These are phyloP conservation scores for Autographa gamma DNA, from an alignment of 2,888 invertebrate genomes.

Conservation along the genomic window DNA sequence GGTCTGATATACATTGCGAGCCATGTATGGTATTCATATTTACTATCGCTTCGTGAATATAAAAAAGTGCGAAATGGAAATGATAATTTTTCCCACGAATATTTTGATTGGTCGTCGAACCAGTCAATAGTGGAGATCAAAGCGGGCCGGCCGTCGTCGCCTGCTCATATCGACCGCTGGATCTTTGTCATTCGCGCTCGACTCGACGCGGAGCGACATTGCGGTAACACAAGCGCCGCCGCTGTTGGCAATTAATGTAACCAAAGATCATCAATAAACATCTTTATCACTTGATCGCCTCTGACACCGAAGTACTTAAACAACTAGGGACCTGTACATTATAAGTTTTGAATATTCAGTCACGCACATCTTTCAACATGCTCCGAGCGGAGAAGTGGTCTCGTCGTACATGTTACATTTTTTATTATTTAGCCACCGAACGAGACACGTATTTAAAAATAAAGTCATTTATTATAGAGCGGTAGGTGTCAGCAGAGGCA, in stretches of 20 bases:
- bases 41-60: constrained; percentile 29
- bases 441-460: constrained; percentile 59
- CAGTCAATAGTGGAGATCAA: constrained; percentile 80
- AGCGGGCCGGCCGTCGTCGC: constrained; percentile 75
- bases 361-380: constrained; percentile 81
- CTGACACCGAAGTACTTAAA: constrained; percentile 81
- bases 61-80: constrained; percentile 49
- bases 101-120: constrained; percentile 85
- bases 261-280: constrained; percentile 88
- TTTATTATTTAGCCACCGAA: constrained; percentile 67
- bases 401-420: constrained; percentile 54
- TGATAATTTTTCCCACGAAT: constrained; percentile 68
- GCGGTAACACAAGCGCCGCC: constrained; percentile 83
- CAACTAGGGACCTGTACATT: constrained; percentile 77
- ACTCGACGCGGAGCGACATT: constrained; percentile 75
- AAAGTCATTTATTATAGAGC: constrained; percentile 57
- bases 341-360: constrained; percentile 82
- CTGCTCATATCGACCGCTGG: constrained; percentile 76
- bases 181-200: constrained; percentile 86
- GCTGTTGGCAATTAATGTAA: constrained; percentile 86
- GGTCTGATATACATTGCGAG: constrained; percentile 38
- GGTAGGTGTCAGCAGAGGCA: constrained; percentile 54
- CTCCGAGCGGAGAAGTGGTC: constrained; percentile 55
- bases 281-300: constrained; percentile 87
- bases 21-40: constrained; percentile 39